A percentile compares a stretch with the other conserved stretches of the same genome.
Evolutionary conservation across 2,888 invertebrate species (phyloP).

Genomic region (Trimorus sp.): DNA sequence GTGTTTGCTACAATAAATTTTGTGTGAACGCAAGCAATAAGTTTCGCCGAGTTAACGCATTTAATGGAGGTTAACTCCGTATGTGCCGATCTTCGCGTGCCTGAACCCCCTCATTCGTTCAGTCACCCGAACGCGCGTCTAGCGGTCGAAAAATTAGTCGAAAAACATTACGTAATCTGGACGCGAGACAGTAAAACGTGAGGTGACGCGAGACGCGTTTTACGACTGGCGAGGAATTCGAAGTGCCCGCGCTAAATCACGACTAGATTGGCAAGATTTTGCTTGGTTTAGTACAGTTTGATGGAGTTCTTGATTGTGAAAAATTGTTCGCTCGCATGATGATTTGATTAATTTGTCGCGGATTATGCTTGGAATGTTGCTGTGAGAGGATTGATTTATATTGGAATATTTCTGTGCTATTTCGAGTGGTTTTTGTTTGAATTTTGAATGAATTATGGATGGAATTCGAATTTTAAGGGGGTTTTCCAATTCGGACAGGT

Average conservation of each 20-base stretch:
- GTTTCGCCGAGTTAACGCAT: constrained; percentile 79
- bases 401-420: no score
- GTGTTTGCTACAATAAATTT: constrained; percentile 77
- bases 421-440: no score
- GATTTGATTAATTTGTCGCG: no score
- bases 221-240: constrained; percentile 51
- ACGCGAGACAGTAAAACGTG: constrained; percentile 47
- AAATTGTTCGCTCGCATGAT: no score
- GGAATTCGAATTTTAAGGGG: no score
- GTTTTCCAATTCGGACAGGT: no score
- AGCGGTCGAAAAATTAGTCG: constrained; percentile 62
- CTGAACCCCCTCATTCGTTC: constrained; percentile 74
- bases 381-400: no score
- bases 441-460: no score
- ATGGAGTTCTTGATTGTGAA: no score
- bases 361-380: no score
- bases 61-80: constrained; percentile 80
- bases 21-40: constrained; percentile 78
- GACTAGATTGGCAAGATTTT: no score
- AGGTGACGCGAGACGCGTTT: constrained; percentile 34
- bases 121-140: constrained; percentile 60
- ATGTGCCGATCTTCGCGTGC: constrained; percentile 75
- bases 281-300: no score
- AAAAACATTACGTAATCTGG: constrained; percentile 48
- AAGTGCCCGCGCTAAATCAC: background rate